These are phyloP conservation scores for Aleiodes leptofemur DNA, from an alignment of 2,888 invertebrate genomes.

Conservation along the genomic window DNA sequence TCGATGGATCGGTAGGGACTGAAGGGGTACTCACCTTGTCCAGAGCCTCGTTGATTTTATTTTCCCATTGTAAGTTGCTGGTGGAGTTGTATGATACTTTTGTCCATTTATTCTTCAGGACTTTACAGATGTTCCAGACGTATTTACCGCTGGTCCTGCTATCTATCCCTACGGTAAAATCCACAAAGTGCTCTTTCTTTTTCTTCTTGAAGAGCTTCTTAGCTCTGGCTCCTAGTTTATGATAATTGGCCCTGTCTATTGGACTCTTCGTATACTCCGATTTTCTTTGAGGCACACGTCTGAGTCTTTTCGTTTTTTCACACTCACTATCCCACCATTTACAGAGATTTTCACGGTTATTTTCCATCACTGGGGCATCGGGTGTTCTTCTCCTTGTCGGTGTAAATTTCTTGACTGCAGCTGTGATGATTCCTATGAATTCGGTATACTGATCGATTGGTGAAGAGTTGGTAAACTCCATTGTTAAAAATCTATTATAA, in stretches of 20 bases:
- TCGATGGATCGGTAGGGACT: too few relatives aligned
- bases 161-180: slow-evolving; percentile 3
- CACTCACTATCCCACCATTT: slow-evolving; percentile 53
- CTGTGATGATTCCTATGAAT: too few relatives aligned
- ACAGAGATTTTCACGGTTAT: slow-evolving; percentile 40
- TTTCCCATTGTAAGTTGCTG: too few relatives aligned
- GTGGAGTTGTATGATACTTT: background rate
- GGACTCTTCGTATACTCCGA: slow-evolving; percentile 42
- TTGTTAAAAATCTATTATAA: background rate
- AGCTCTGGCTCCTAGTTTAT: slow-evolving; percentile 1
- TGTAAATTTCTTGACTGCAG: too few relatives aligned
- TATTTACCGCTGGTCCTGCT: background rate
- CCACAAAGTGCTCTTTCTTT: background rate
- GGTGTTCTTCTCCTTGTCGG: too few relatives aligned
- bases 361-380: too few relatives aligned
- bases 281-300: slow-evolving; percentile 47
- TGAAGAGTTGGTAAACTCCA: background rate
- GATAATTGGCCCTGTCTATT: slow-evolving; percentile 39
- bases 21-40: too few relatives aligned
- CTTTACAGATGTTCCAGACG: background rate
- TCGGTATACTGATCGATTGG: background rate
- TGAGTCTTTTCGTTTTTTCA: slow-evolving; percentile 44
- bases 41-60: too few relatives aligned
- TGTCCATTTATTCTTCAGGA: slow-evolving; percentile 1
- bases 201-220: slow-evolving; percentile 6